Evolutionary conservation across 2,113 vertebrate species (phyloP).

Genomic region (Sisor rabdophorus): DNA sequence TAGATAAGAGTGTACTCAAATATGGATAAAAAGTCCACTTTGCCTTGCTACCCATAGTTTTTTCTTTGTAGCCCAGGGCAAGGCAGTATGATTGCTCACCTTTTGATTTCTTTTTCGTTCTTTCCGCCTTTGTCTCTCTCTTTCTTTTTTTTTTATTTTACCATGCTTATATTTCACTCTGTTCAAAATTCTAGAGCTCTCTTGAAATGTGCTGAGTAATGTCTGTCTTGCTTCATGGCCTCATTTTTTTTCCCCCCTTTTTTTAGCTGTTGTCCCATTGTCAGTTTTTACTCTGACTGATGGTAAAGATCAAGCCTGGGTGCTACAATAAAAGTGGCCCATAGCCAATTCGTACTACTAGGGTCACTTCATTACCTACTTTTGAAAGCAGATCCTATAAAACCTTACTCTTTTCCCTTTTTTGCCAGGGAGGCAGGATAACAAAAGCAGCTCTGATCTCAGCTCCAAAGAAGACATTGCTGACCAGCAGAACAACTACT

Average conservation of each 20-base stretch:
- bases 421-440: conserved; percentile 23
- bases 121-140: not conserved
- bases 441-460: conserved; percentile 44
- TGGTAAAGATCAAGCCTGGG: conserved; percentile 13
- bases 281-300: conserved; percentile 26
- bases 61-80: not conserved
- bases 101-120: not conserved
- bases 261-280: conserved; percentile 21
- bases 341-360: conserved; percentile 37
- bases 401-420: conserved; percentile 8
- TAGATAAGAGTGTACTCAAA: conserved; percentile 7
- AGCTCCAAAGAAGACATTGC: conserved; percentile 30
- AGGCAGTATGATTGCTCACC: conserved; percentile 8
- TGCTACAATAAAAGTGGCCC: conserved; percentile 39
- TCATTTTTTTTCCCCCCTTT: conserved; percentile 27
- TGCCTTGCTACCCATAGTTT: not conserved
- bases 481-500: conserved; percentile 5
- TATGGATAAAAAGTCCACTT: not conserved
- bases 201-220: conserved; percentile 66
- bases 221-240: conserved; percentile 62
- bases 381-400: conserved; percentile 39
- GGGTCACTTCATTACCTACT: conserved; percentile 38
- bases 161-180: conserved; percentile 47
- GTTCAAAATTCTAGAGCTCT: conserved; percentile 53
- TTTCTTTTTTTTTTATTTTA: not conserved